Conservation (phyloP, 2,888 invertebrate species). For the Dynastes maya region DNA sequence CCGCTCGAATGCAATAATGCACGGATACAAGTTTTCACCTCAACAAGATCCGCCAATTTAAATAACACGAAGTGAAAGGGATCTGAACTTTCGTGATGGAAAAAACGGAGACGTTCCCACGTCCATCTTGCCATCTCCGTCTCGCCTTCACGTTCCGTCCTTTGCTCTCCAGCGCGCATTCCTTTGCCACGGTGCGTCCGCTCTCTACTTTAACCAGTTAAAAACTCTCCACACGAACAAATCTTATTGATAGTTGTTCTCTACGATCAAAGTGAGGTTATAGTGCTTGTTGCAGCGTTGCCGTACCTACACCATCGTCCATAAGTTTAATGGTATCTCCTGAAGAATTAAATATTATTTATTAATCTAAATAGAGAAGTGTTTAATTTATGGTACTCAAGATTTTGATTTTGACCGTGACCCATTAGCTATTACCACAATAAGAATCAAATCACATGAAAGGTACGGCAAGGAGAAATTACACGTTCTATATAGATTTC, state of each 20-base stretch:
- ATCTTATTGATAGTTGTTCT: conserved; percentile 45
- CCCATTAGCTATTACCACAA: no score
- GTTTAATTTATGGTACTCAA: no score
- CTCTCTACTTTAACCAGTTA: conserved; percentile 44
- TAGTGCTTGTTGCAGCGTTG: conserved; percentile 14
- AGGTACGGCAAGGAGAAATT: no score
- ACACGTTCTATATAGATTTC: no score
- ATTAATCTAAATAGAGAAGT: no score
- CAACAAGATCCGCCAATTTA: conserved; percentile 50
- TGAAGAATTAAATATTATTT: background rate
- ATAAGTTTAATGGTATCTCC: background rate
- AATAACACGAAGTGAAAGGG: conserved; percentile 53
- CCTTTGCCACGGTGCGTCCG: conserved; percentile 34
- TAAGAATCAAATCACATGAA: no score
- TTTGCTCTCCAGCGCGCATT: conserved; percentile 39
- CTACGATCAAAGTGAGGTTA: conserved; percentile 36
- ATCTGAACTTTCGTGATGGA: conserved; percentile 51
- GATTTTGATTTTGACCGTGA: no score
- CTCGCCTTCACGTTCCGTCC: conserved; percentile 11
- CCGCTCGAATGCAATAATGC: conserved; percentile 38
- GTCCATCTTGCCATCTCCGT: conserved; percentile 36
- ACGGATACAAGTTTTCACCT: conserved; percentile 43
- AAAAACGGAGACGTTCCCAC: conserved; percentile 49
- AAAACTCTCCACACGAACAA: conserved; percentile 36
- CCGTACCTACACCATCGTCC: background rate